These are phyloP conservation scores for Acanthis flammea DNA, from an alignment of 2,797 vertebrate species.

Conservation along the genomic window DNA sequence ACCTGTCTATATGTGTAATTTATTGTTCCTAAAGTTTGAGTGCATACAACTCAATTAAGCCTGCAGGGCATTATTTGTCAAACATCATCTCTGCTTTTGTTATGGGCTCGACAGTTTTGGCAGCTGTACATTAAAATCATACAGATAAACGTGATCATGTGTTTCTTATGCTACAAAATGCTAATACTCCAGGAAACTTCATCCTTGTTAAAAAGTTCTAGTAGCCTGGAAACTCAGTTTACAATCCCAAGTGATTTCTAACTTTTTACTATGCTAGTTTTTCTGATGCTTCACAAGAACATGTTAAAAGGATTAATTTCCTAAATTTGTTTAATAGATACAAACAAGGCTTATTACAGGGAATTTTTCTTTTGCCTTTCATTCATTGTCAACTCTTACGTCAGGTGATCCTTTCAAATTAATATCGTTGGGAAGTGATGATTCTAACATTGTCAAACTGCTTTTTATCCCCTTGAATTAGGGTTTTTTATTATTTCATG, in stretches of 20 bases:
- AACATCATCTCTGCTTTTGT: background rate
- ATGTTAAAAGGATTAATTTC: background rate
- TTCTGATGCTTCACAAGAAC: background rate
- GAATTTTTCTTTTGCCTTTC: background rate
- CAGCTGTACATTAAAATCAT: background rate
- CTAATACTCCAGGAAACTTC: background rate
- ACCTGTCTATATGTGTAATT: background rate
- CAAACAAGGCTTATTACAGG: background rate
- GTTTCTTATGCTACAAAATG: background rate
- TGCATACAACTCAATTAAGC: background rate
- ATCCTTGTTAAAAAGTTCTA: background rate
- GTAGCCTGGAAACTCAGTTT: background rate
- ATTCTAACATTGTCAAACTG: background rate
- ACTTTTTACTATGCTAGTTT: background rate
- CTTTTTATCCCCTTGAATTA: background rate
- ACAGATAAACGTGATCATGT: background rate
- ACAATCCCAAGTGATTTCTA: background rate
- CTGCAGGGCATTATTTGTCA: background rate
- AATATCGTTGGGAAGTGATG: background rate
- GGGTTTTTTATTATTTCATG: background rate
- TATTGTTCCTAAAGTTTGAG: background rate
- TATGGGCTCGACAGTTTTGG: background rate
- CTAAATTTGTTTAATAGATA: background rate
- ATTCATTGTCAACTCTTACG: background rate
- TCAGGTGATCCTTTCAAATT: background rate